Conservation (phyloP, 2,888 invertebrate genomes). For the Schizotus pectinicornis region DNA sequence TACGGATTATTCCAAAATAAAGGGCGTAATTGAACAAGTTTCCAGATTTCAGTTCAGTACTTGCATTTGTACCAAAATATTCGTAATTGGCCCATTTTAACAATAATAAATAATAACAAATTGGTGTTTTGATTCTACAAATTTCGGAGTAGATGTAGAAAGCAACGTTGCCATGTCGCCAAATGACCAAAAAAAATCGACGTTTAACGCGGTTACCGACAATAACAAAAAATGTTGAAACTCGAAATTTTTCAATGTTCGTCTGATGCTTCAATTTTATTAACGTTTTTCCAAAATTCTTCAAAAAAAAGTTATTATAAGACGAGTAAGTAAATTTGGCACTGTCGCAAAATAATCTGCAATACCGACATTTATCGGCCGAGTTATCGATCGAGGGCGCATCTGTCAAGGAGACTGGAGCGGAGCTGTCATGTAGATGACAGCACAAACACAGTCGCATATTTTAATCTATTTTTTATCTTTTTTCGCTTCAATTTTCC, state of each 20-base stretch:
- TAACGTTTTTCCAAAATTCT: neutral
- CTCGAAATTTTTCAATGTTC: too few relatives aligned
- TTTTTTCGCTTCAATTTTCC: neutral
- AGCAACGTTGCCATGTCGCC: neutral
- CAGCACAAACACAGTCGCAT: neutral
- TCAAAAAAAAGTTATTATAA: neutral
- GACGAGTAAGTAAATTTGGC: conserved; percentile 2
- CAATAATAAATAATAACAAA: neutral
- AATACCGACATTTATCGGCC: conserved; percentile 4
- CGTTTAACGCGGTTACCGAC: too few relatives aligned
- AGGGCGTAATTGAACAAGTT: neutral
- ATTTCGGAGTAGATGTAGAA: neutral
- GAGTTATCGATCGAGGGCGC: conserved; percentile 23
- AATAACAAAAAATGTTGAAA: too few relatives aligned
- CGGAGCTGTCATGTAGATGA: conserved; percentile 4
- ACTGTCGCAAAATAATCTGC: conserved; percentile 9
- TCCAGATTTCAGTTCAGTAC: conserved; percentile 5
- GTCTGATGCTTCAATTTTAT: neutral
- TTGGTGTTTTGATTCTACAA: too few relatives aligned
- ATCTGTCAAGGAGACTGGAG: neutral
- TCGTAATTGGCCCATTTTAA: neutral
- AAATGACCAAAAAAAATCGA: too few relatives aligned
- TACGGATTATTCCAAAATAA: too few relatives aligned
- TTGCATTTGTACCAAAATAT: conserved; percentile 10
- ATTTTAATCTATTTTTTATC: neutral